Evolutionary conservation across 2,113 vertebrate genomes (phyloP).

Genomic region (Cinclus mexicanus): DNA sequence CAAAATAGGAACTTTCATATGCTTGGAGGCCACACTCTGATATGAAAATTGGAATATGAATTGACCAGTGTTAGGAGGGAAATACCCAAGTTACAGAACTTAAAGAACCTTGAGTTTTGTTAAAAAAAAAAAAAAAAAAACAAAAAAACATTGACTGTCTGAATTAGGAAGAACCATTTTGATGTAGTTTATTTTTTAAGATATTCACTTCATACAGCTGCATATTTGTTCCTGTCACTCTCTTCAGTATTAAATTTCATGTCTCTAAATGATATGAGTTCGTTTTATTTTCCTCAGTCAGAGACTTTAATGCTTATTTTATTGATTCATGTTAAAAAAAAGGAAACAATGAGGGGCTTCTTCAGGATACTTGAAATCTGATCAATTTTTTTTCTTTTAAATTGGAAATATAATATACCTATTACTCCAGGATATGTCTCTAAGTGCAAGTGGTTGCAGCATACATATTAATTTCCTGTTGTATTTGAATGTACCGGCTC

Average conservation of each 20-base stretch:
- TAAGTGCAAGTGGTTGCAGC: slow-evolving; percentile 35
- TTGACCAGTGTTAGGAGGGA: neutral
- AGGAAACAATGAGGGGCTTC: slow-evolving; percentile 29
- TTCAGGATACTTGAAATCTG: slow-evolving; percentile 58
- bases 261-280: slow-evolving; percentile 41
- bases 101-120: neutral
- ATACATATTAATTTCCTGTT: slow-evolving; percentile 39
- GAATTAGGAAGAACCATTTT: neutral
- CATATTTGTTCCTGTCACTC: slow-evolving; percentile 38
- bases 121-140: neutral
- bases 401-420: slow-evolving; percentile 56
- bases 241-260: slow-evolving; percentile 34
- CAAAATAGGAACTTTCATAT: neutral
- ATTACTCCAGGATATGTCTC: slow-evolving; percentile 39
- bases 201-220: neutral
- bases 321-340: slow-evolving; percentile 56
- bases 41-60: neutral
- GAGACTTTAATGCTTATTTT: slow-evolving; percentile 54
- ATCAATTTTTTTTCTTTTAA: slow-evolving; percentile 57
- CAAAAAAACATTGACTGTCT: neutral
- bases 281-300: slow-evolving; percentile 59
- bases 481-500: slow-evolving; percentile 21
- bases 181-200: slow-evolving; percentile 9
- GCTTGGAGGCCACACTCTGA: neutral
- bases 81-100: neutral